Evolutionary conservation across 2,797 vertebrate species (phyloP), one percentile per base, ranked within the genome.

Genomic region (Clamator glandarius): DNA sequence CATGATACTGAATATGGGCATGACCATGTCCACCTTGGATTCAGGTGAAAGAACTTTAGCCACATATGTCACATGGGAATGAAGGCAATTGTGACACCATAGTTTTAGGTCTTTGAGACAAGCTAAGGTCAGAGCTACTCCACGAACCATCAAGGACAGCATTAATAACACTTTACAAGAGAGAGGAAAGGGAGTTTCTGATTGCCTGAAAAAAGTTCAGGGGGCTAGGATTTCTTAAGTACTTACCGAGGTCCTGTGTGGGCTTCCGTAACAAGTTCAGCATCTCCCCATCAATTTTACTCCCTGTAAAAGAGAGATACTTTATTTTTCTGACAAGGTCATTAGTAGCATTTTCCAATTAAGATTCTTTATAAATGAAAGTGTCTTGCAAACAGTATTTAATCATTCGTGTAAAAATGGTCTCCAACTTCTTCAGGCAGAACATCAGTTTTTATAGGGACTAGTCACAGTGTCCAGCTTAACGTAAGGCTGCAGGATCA

Each of bases 311-410:
- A 77, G 11, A 11, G 52, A 79, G 41, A 74, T 29, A 69, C 29
- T 33, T 84, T 59, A 33, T 81, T 92, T 92, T 84, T 54, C 54
- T 79, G 52, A 29, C 41, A 76, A 84, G 87, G 69, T 78, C 86
- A 84, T 92, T 78, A 79, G 52, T 48, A 88, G 21, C 61, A 50
- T 90, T 96, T 92, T 74, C 90, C 55, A 90, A 61, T 84, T 92
- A 90, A 66, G 15, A 13, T 31, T 88, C 14, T 1, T 79, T 90
- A 58, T 51, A 92, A 73, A 76, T 35, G 81, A 26, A 89, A 67
- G 62, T 72, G 42, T 58, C 74, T 55, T 50, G 41, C 26, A 87
- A 84, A 48, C 25, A 59, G 54, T 44, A 48, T 87, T 95, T 90
- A 91, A 63, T 41, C 83, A 74, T 68, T 51, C 92, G 74, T 44